These are phyloP conservation scores for Gyps fulvus DNA, from an alignment of 2,113 vertebrate species.

Conservation along the genomic window DNA sequence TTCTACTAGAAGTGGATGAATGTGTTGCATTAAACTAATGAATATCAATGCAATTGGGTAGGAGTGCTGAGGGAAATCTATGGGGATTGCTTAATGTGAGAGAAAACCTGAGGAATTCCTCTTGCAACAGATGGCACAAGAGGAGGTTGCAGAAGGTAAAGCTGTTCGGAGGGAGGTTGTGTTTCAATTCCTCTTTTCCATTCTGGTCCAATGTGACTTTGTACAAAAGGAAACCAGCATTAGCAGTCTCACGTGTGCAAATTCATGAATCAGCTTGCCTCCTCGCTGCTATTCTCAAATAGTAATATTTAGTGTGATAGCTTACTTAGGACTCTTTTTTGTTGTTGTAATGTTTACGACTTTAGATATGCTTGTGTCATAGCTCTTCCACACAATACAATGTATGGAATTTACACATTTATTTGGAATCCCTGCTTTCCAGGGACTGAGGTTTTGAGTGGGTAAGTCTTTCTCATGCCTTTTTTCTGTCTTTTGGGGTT, in stretches of 20 bases:
- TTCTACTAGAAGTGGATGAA: background rate
- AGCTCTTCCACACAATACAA: background rate
- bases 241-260: background rate
- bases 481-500: background rate
- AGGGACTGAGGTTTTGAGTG: background rate
- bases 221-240: background rate
- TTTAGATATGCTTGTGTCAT: background rate
- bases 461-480: background rate
- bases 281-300: background rate
- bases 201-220: background rate
- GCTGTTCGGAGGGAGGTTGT: background rate
- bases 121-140: slow-evolving; percentile 30
- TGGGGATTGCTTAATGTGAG: background rate
- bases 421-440: background rate
- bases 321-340: background rate
- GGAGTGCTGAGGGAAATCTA: slow-evolving; percentile 13
- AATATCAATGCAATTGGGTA: slow-evolving; percentile 28
- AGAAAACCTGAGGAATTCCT: slow-evolving; percentile 15
- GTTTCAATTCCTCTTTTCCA: background rate
- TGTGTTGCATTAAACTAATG: background rate
- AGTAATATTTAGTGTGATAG: background rate
- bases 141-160: slow-evolving; percentile 11
- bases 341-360: background rate
- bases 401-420: background rate
- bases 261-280: background rate